phyloP scores from a whole-genome alignment of 1,140 invertebrate species.

The Pachypsylla venusta region DNA sequence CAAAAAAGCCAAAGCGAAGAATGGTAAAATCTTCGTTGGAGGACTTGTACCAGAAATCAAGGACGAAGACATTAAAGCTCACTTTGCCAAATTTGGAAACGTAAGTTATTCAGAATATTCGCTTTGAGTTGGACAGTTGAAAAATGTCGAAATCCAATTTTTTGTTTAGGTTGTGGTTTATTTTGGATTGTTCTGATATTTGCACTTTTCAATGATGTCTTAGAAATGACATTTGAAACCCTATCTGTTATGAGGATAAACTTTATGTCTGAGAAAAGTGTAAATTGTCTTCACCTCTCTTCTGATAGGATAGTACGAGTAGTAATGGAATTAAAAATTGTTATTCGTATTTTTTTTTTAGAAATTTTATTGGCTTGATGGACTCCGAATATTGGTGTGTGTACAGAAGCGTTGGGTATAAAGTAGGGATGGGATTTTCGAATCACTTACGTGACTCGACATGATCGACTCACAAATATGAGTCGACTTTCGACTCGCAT shows the following conservation, averaged over 20 bases:
- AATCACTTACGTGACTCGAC: no score
- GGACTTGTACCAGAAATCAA: slow-evolving; percentile 75
- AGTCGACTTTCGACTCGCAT: no score
- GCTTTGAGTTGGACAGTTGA: no score
- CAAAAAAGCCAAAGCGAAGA: slow-evolving; percentile 83
- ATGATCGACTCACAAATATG: no score
- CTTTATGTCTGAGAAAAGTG: background rate
- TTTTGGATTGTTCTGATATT: slow-evolving; percentile 3
- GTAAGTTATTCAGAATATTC: no score
- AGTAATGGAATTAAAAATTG: no score
- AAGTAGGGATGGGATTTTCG: no score
- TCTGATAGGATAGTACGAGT: no score
- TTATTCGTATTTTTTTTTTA: background rate
- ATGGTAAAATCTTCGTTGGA: slow-evolving; percentile 91
- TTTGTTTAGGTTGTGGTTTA: no score
- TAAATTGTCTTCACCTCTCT: no score
- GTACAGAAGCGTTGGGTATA: no score
- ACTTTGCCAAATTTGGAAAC: slow-evolving; percentile 78
- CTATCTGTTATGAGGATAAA: slow-evolving; percentile 1
- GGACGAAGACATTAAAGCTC: slow-evolving; percentile 83
- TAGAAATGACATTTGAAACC: slow-evolving; percentile 5
- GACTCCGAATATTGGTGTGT: background rate
- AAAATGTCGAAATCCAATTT: no score
- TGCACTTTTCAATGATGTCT: slow-evolving; percentile 6
- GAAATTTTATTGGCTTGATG: background rate